These are phyloP conservation scores for Lithophane socia DNA, from an alignment of 2,888 invertebrate genomes.

Conservation along the genomic window DNA sequence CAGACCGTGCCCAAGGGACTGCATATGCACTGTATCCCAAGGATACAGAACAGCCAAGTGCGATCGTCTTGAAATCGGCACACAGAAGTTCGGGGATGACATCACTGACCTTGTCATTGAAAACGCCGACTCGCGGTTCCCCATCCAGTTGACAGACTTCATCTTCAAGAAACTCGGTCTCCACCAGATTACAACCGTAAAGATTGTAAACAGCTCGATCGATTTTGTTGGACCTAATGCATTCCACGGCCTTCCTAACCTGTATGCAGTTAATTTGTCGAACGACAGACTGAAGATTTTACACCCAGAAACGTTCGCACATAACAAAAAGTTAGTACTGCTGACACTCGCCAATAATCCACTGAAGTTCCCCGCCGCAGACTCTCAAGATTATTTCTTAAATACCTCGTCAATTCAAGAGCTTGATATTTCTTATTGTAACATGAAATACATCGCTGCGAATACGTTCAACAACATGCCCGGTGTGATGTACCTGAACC, in stretches of 20 bases:
- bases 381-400: slow-evolving; percentile 87
- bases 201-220: slow-evolving; percentile 93
- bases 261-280: slow-evolving; percentile 93
- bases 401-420: slow-evolving; percentile 92
- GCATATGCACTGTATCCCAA: slow-evolving; percentile 91
- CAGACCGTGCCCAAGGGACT: slow-evolving; percentile 91
- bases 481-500: slow-evolving; percentile 92
- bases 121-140: slow-evolving; percentile 90
- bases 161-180: slow-evolving; percentile 92
- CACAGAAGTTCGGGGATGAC: slow-evolving; percentile 92
- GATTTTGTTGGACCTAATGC: slow-evolving; percentile 92
- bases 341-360: slow-evolving; percentile 93
- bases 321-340: slow-evolving; percentile 92
- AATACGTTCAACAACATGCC: slow-evolving; percentile 92
- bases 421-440: slow-evolving; percentile 93
- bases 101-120: slow-evolving; percentile 93
- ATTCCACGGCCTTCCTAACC: slow-evolving; percentile 92
- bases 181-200: slow-evolving; percentile 92
- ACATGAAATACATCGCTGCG: slow-evolving; percentile 91
- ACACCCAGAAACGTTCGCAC: slow-evolving; percentile 93
- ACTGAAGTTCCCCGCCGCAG: slow-evolving; percentile 86
- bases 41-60: slow-evolving; percentile 92
- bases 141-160: slow-evolving; percentile 91
- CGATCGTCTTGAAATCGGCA: slow-evolving; percentile 92
- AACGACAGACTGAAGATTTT: slow-evolving; percentile 92